Evolutionary conservation across 1,140 invertebrate genomes (phyloP).

Genomic region (Acromyrmex echinatior): DNA sequence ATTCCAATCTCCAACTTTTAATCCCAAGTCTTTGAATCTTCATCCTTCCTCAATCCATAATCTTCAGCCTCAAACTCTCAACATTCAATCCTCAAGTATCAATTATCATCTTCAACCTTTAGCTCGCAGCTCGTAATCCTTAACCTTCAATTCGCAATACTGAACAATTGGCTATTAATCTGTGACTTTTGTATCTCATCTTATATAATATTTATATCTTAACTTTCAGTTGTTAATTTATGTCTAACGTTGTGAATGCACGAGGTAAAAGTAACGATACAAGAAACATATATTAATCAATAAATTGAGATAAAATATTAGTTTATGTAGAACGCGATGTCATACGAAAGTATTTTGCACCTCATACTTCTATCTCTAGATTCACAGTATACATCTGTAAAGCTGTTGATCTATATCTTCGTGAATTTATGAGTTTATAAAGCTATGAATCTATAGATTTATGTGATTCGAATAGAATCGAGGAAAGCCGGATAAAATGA

Average conservation of each 20-base stretch:
- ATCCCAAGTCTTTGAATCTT: constrained; percentile 24
- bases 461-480: constrained; percentile 49
- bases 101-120: constrained; percentile 4
- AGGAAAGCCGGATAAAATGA: constrained; percentile 19
- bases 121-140: constrained; percentile 3
- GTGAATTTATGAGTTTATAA: constrained; percentile 62
- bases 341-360: constrained; percentile 40
- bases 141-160: constrained; percentile 36
- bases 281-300: constrained; percentile 18
- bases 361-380: constrained; percentile 19
- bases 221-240: constrained; percentile 1
- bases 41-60: constrained; percentile 15
- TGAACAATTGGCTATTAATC: constrained; percentile 19
- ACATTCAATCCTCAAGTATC: constrained; percentile 31
- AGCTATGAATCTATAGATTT: constrained; percentile 61
- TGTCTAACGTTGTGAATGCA: neutral
- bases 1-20: constrained; percentile 16
- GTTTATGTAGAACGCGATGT: constrained; percentile 35
- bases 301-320: constrained; percentile 29
- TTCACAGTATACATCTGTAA: constrained; percentile 32
- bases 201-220: neutral
- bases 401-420: constrained; percentile 61
- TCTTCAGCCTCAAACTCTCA: constrained; percentile 24
- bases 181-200: neutral
- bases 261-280: neutral